Conservation (phyloP, 2,888 invertebrate genomes). For the Plagiodera versicolora region DNA sequence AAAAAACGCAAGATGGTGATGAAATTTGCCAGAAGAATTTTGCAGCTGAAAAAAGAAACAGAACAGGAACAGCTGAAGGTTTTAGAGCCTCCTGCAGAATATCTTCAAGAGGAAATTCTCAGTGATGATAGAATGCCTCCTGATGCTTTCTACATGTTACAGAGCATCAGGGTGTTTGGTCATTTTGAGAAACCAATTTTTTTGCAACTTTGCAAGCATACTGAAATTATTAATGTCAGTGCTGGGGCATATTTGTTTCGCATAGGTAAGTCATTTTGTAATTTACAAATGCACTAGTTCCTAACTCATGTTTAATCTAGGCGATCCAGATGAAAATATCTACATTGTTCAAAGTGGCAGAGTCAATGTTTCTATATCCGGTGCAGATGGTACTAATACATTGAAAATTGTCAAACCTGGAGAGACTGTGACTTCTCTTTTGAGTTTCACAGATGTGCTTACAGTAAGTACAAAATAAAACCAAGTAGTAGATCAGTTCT, state of each 20-base stretch:
- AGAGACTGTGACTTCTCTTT: slow-evolving; percentile 92
- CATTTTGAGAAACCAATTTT: slow-evolving; percentile 97
- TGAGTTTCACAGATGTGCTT: slow-evolving; percentile 95
- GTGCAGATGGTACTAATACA: slow-evolving; percentile 75
- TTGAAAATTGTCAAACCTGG: slow-evolving; percentile 89
- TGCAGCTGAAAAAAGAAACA: slow-evolving; percentile 81
- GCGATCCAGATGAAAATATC: slow-evolving; percentile 95
- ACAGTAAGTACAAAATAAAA: slow-evolving; percentile 61
- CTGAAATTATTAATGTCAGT: slow-evolving; percentile 83
- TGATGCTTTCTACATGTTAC: slow-evolving; percentile 93
- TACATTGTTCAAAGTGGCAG: slow-evolving; percentile 96
- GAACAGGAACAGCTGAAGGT: slow-evolving; percentile 79
- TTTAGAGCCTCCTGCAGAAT: slow-evolving; percentile 91
- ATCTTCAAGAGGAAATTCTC: slow-evolving; percentile 87
- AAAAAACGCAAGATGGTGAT: slow-evolving; percentile 84
- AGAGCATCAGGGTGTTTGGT: slow-evolving; percentile 94
- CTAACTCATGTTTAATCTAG: no score
- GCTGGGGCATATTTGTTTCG: slow-evolving; percentile 90
- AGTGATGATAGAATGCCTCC: slow-evolving; percentile 86
- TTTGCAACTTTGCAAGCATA: slow-evolving; percentile 91
- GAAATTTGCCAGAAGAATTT: slow-evolving; percentile 80
- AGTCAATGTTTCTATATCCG: slow-evolving; percentile 87
- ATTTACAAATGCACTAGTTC: no score
- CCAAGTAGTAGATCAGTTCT: neutral
- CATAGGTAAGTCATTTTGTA: no score